Conservation (phyloP, 2,113 vertebrate species). For the Cryptoleucopteryx plumbea region DNA sequence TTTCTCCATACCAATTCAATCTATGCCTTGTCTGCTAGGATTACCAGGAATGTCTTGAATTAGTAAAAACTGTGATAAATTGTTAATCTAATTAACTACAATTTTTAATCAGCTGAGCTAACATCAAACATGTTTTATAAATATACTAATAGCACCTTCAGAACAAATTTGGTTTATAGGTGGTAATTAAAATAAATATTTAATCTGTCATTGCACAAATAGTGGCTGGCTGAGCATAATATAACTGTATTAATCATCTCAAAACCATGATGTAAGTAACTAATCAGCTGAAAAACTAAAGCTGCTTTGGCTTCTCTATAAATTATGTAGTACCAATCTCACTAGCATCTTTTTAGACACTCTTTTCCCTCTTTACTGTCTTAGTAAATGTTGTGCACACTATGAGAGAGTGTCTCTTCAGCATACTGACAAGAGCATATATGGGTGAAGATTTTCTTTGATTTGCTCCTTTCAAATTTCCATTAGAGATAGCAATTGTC, state of each 20-base stretch:
- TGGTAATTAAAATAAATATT: conserved; percentile 33
- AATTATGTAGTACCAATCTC: not conserved
- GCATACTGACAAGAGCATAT: not conserved
- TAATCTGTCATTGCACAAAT: not conserved
- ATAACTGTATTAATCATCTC: conserved; percentile 3
- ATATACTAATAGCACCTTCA: not conserved
- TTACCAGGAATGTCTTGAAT: not conserved
- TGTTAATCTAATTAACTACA: not conserved
- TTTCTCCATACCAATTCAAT: not conserved
- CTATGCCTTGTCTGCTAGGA: not conserved
- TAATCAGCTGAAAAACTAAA: not conserved
- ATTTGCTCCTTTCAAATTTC: not conserved
- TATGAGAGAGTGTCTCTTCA: not conserved
- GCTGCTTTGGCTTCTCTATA: not conserved
- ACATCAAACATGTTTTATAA: not conserved
- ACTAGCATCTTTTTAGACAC: not conserved
- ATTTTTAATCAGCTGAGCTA: not conserved
- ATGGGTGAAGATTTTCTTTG: not conserved
- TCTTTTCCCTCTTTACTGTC: not conserved
- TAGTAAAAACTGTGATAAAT: not conserved
- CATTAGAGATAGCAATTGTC: not conserved
- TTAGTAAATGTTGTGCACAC: not conserved
- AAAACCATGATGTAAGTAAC: not conserved
- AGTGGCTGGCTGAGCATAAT: not conserved
- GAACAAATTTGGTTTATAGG: not conserved